phyloP scores from a whole-genome alignment of 1,140 invertebrate genomes.

The Diachasma alloeum region DNA sequence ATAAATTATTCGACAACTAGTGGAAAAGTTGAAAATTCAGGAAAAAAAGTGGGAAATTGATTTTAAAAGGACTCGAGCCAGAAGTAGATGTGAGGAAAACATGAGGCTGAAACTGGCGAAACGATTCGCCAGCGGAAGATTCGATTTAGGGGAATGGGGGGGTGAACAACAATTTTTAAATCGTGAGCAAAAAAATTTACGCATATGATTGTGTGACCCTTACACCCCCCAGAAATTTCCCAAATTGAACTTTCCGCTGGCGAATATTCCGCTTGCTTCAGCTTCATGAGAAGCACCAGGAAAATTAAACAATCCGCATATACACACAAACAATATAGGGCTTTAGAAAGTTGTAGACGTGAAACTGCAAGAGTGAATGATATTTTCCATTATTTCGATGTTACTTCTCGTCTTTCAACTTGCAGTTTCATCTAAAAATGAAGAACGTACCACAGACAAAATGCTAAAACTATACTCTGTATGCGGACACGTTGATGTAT shows the following conservation, averaged over 20 bases:
- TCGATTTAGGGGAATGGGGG: too few relatives aligned
- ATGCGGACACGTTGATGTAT: conserved; percentile 49
- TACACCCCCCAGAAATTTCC: too few relatives aligned
- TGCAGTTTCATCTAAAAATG: background rate
- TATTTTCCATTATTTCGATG: conserved; percentile 3
- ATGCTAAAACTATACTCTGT: conserved; percentile 42
- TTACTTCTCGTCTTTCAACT: background rate
- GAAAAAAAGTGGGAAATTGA: background rate
- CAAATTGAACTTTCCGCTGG: too few relatives aligned
- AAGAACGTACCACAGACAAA: conserved; percentile 9
- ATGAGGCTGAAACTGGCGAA: too few relatives aligned
- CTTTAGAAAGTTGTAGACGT: background rate
- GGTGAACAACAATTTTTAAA: too few relatives aligned
- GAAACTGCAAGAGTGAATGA: background rate
- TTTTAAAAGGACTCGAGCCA: background rate
- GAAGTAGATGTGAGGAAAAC: background rate
- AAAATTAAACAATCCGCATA: background rate
- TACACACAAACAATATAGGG: conserved; percentile 1
- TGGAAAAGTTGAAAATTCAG: background rate
- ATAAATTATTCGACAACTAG: conserved; percentile 35
- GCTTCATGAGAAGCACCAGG: background rate
- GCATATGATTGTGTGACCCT: too few relatives aligned
- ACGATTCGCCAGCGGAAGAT: too few relatives aligned
- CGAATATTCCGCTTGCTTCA: too few relatives aligned
- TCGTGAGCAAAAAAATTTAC: too few relatives aligned